Percentiles rank a stretch among this genome's conserved stretches.
These are phyloP conservation scores for Zenarchopterus dispar DNA, from an alignment of 2,797 vertebrate genomes.

Conservation along the genomic window DNA sequence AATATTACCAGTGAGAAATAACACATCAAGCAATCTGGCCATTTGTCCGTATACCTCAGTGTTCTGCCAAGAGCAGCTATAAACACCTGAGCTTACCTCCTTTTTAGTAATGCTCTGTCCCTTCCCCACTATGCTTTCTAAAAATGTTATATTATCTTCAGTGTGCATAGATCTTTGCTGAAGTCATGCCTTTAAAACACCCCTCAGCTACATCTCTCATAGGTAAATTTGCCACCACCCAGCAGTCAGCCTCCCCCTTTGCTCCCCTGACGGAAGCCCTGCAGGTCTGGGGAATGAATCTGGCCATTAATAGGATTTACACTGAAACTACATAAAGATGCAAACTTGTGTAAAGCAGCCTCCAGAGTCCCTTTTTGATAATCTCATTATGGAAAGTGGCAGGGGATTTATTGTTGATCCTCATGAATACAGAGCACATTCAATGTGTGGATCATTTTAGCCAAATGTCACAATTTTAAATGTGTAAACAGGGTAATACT, in stretches of 20 bases:
- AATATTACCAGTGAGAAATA: neutral
- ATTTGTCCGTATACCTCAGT: neutral
- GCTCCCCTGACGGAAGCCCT: slow-evolving; percentile 34
- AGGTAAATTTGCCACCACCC: slow-evolving; percentile 17
- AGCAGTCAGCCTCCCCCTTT: slow-evolving; percentile 22
- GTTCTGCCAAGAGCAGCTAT: slow-evolving; percentile 4
- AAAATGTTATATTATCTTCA: slow-evolving; percentile 30
- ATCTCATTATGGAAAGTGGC: neutral
- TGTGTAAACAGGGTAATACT: neutral
- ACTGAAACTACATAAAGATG: slow-evolving; percentile 23
- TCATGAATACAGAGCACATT: neutral
- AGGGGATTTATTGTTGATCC: slow-evolving; percentile 2
- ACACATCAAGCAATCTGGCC: neutral
- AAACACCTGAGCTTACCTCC: slow-evolving; percentile 7
- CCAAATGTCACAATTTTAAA: slow-evolving; percentile 1
- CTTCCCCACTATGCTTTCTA: slow-evolving; percentile 7
- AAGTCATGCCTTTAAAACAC: slow-evolving; percentile 12
- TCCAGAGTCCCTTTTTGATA: neutral
- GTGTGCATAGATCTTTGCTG: slow-evolving; percentile 15
- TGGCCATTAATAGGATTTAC: slow-evolving; percentile 36
- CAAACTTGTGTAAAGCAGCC: neutral
- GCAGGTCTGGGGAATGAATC: slow-evolving; percentile 41
- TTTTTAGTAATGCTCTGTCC: neutral
- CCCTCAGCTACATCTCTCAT: neutral
- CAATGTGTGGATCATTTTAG: neutral